A percentile compares a stretch with the other conserved stretches of the same genome.
These are phyloP conservation scores for Trichogramma pretiosum DNA, from an alignment of 1,140 invertebrate species.

Conservation along the genomic window DNA sequence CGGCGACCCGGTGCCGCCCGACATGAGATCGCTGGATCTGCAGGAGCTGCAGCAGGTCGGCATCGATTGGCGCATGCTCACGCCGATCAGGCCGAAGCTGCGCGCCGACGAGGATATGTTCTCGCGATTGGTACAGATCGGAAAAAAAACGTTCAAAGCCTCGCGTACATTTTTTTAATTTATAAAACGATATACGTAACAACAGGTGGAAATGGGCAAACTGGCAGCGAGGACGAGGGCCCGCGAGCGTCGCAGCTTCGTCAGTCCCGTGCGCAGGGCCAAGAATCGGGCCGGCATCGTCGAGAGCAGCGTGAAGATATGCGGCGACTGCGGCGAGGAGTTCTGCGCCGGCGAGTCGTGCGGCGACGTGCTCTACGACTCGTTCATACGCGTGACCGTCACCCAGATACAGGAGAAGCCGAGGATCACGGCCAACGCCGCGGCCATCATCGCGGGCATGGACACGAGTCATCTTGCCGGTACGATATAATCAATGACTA, in stretches of 20 bases:
- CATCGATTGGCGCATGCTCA: conserved; percentile 92
- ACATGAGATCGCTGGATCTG: conserved; percentile 70
- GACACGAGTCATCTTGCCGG: conserved; percentile 14
- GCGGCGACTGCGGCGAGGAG: conserved; percentile 74
- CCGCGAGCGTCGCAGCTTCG: conserved; percentile 54
- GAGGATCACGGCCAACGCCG: conserved; percentile 31
- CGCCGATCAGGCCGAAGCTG: conserved; percentile 69
- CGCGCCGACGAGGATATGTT: conserved; percentile 82
- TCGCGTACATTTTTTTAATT: not conserved
- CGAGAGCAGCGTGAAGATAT: conserved; percentile 65
- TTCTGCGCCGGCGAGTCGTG: conserved; percentile 63
- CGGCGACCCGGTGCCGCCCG: conserved; percentile 70
- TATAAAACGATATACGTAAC: not conserved
- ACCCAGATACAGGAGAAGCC: conserved; percentile 25
- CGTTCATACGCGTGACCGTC: conserved; percentile 33
- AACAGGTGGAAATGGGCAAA: conserved; percentile 70
- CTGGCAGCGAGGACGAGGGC: conserved; percentile 59
- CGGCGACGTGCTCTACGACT: conserved; percentile 47
- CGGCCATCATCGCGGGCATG: conserved; percentile 38
- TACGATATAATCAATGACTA: not conserved
- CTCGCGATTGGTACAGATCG: conserved; percentile 48
- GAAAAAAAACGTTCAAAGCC: too few species aligned
- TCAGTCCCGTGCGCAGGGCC: conserved; percentile 57
- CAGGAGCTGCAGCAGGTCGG: conserved; percentile 72
- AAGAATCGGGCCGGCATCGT: conserved; percentile 72